phyloP scores from a whole-genome alignment of 2,113 vertebrate species.

The Pelvicachromis taeniatus region DNA sequence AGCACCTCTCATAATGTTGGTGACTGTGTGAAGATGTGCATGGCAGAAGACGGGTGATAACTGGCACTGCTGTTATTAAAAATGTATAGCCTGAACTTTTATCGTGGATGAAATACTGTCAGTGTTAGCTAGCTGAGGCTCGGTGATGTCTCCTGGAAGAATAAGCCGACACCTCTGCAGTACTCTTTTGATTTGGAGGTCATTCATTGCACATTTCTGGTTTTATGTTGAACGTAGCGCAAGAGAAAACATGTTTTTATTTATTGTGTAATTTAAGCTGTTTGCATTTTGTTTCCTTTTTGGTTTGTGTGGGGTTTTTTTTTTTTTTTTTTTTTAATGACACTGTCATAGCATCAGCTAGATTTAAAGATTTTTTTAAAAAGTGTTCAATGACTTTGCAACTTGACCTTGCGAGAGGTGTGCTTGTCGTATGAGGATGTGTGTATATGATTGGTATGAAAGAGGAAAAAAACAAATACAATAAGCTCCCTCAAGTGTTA shows the following conservation, averaged over 20 bases:
- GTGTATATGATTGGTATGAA: conserved; percentile 20
- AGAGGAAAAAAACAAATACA: background rate
- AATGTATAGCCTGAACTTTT: background rate
- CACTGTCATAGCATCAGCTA: conserved; percentile 29
- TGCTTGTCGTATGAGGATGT: conserved; percentile 18
- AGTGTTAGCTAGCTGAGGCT: conserved; percentile 11
- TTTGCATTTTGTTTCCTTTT: conserved; percentile 38
- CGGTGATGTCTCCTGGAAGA: background rate
- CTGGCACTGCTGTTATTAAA: conserved; percentile 19
- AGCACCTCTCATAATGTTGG: background rate
- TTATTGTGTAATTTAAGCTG: conserved; percentile 57
- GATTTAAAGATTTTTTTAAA: background rate
- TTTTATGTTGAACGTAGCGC: conserved; percentile 20
- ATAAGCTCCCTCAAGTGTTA: conserved; percentile 56
- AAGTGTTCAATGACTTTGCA: conserved; percentile 21
- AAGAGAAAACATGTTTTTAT: conserved; percentile 41
- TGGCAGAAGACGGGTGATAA: background rate
- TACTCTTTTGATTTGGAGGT: conserved; percentile 23
- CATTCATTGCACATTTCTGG: conserved; percentile 42
- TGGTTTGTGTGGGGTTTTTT: background rate
- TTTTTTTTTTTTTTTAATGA: conserved; percentile 17
- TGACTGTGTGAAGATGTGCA: conserved; percentile 30
- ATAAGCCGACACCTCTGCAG: background rate
- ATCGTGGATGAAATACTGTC: background rate
- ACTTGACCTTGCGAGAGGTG: background rate